These are phyloP conservation scores for Cirrhinus molitorella DNA, from an alignment of 2,797 vertebrate genomes.

Conservation along the genomic window DNA sequence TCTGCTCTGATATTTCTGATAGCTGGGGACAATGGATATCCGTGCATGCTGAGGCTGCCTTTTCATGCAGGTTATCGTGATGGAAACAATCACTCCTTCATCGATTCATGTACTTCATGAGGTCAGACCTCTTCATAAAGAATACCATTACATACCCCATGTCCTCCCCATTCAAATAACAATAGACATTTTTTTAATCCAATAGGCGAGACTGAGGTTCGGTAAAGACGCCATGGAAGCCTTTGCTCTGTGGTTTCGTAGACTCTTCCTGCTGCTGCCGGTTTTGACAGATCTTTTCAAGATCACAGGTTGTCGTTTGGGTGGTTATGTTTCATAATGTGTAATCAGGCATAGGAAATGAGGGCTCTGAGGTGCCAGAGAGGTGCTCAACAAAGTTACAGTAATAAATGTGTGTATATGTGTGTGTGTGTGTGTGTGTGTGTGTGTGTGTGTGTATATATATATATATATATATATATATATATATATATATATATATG, in stretches of 20 bases:
- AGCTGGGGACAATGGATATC: conserved; percentile 77
- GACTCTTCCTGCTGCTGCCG: background rate
- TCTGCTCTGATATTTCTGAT: conserved; percentile 77
- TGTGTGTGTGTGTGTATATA: no score
- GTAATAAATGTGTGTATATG: background rate
- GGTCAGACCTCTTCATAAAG: conserved; percentile 61
- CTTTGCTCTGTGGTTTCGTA: background rate
- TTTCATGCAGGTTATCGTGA: conserved; percentile 69
- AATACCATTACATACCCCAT: background rate
- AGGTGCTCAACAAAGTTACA: background rate
- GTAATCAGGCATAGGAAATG: background rate
- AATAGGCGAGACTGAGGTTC: background rate
- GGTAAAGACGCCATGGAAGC: background rate
- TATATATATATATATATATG: no score
- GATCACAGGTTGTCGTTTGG: conserved; percentile 9
- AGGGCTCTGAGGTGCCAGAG: background rate
- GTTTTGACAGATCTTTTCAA: background rate
- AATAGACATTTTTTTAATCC: conserved; percentile 5
- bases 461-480: no score
- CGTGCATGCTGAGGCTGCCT: conserved; percentile 71
- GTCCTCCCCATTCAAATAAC: background rate
- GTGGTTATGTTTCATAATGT: conserved; percentile 24
- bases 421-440: no score
- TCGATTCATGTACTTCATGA: conserved; percentile 69
- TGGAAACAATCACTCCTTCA: conserved; percentile 70